Evolutionary conservation across 2,888 invertebrate genomes (phyloP).

Genomic region (Nephrotoma appendiculata): DNA sequence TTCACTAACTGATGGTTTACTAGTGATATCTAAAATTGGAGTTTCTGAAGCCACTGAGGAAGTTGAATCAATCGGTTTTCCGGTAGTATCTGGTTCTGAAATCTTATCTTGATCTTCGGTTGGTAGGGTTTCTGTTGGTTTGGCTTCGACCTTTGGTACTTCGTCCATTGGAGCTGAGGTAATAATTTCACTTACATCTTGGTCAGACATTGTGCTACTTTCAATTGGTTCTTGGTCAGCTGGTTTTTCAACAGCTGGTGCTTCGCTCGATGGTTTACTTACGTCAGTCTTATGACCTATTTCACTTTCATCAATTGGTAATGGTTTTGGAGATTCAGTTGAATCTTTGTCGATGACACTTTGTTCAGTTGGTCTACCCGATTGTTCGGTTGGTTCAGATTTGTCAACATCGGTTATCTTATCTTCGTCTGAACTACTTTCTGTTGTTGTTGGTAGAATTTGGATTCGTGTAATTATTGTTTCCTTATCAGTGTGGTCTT

Average conservation of each 20-base stretch:
- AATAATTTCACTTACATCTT: neutral
- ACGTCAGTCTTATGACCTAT: neutral
- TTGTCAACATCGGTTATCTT: neutral
- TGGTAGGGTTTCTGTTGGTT: neutral
- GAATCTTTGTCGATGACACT: neutral
- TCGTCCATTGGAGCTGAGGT: neutral
- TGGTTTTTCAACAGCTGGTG: neutral
- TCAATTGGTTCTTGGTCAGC: neutral
- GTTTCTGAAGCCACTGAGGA: neutral
- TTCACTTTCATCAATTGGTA: neutral
- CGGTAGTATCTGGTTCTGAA: neutral
- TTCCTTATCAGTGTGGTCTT: neutral
- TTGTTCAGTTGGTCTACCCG: neutral
- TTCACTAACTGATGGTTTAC: neutral
- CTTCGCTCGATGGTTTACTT: neutral
- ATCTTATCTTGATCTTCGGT: neutral
- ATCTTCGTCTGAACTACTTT: neutral
- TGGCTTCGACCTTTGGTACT: neutral
- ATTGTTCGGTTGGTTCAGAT: neutral
- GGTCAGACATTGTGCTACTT: neutral
- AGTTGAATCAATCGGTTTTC: neutral
- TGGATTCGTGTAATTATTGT: neutral
- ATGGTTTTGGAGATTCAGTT: neutral
- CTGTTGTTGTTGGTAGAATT: neutral
- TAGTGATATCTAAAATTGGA: neutral